A percentile compares a stretch with the other conserved stretches of the same genome.
phyloP scores from a whole-genome alignment of 2,797 vertebrate species.

The Silurus aristotelis region DNA sequence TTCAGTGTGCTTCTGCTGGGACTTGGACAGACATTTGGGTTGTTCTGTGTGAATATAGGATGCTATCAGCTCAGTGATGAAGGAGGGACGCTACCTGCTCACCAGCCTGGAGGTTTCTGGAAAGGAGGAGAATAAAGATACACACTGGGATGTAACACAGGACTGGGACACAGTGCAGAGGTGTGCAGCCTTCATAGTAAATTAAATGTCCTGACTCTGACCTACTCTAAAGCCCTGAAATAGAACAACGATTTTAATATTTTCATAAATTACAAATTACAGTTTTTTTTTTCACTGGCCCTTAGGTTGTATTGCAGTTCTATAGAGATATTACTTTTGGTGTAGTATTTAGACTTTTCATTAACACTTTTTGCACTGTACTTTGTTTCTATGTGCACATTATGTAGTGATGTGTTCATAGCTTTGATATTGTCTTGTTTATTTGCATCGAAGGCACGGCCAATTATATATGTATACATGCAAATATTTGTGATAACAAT shows the following conservation, averaged over 20 bases:
- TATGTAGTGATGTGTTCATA: neutral
- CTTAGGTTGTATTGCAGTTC: neutral
- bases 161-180: conserved; percentile 94
- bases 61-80: conserved; percentile 87
- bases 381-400: neutral
- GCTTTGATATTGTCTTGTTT: no score
- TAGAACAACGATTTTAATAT: neutral
- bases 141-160: conserved; percentile 75
- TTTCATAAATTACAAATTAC: neutral
- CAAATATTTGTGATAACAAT: neutral
- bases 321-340: neutral
- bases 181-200: conserved; percentile 60
- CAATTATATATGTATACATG: neutral
- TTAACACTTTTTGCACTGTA: neutral
- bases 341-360: neutral
- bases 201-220: neutral
- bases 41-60: conserved; percentile 71
- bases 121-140: conserved; percentile 70
- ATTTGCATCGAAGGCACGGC: neutral
- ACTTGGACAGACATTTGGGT: neutral
- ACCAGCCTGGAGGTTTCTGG: conserved; percentile 81
- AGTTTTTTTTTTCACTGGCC: neutral
- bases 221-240: neutral
- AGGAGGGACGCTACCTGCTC: conserved; percentile 87
- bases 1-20: neutral